Conservation (phyloP, 2,797 vertebrate genomes). For the Mycteria americana region DNA sequence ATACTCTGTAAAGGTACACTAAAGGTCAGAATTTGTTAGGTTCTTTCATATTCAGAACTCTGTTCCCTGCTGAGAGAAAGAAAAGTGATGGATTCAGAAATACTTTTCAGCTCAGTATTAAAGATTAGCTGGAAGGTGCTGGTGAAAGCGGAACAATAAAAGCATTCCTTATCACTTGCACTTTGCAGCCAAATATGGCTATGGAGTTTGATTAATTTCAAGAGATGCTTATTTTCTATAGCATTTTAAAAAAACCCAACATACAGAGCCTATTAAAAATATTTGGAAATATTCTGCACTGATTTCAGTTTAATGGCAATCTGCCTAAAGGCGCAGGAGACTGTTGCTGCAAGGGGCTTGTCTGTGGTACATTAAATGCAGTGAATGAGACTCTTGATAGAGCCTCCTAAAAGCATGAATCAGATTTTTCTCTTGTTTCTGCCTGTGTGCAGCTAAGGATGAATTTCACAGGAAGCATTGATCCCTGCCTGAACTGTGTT, state of each 20-base stretch:
- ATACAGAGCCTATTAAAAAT: background rate
- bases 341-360: background rate
- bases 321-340: background rate
- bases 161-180: background rate
- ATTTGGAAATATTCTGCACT: background rate
- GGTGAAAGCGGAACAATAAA: background rate
- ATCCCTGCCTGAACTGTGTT: background rate
- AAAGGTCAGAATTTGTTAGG: conserved; percentile 41
- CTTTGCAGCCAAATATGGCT: background rate
- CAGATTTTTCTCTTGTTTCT: background rate
- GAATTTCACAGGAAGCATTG: background rate
- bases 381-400: background rate
- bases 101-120: background rate
- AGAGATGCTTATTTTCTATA: background rate
- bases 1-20: conserved; percentile 13
- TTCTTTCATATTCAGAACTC: background rate
- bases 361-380: rapidly evolving
- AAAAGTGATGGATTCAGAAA: background rate
- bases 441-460: background rate
- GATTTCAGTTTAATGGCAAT: background rate
- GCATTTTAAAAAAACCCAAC: background rate
- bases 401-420: background rate
- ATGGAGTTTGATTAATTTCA: background rate
- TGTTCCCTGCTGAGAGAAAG: background rate
- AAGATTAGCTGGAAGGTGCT: background rate